Evolutionary conservation across 2,888 invertebrate genomes (phyloP), one percentile per base, ranked within the genome.

Genomic region (Eupelmus urozonus): DNA sequence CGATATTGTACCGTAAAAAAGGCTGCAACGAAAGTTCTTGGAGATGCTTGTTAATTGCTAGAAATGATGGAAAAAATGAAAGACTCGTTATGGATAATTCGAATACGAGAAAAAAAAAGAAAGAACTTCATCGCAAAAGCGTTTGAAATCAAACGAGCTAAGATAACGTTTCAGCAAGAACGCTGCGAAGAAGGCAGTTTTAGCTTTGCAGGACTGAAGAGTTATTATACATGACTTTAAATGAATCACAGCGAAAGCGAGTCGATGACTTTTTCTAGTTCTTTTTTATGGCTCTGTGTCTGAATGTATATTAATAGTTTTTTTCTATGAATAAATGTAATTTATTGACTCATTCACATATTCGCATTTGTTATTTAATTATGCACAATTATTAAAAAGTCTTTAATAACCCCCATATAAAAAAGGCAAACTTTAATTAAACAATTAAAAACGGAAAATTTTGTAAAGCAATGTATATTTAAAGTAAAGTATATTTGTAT

Each of bases 241-340:
- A 55, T 72, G 66, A 81, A 78, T 74, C 59, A 79, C 40, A 77
- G 74, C 79, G 62, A 75, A 75, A 80, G 69, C 73, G 78, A 76
- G 78, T 80, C 70, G 65, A 79, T 73, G 55, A 78, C 66, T 79
- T 82, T 81, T 81, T 84, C 81, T 82, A 81, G 76, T 82, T 82
- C 74, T 81, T 84, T 83, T 84, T 84, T 83, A 83, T 83, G 74
- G 80, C 83, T 82, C 81, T 76, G 81, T 82, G 81, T 85, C 79
- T 85, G 79, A 79, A 84, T 85, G 82, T 85, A 85, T 80, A 82
- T 82, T 79, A 83, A 85, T 84, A 80, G 83, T 83, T 81, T 84
- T 83, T 85, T 82, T 85, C 83, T 85, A 84, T 81, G 82, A 86
- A 86, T 84, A 86, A 85, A 85, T 82, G 80, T 87, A 85, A 87